phyloP scores from a whole-genome alignment of 2,797 vertebrate species.

The Carcharodon carcharias region DNA sequence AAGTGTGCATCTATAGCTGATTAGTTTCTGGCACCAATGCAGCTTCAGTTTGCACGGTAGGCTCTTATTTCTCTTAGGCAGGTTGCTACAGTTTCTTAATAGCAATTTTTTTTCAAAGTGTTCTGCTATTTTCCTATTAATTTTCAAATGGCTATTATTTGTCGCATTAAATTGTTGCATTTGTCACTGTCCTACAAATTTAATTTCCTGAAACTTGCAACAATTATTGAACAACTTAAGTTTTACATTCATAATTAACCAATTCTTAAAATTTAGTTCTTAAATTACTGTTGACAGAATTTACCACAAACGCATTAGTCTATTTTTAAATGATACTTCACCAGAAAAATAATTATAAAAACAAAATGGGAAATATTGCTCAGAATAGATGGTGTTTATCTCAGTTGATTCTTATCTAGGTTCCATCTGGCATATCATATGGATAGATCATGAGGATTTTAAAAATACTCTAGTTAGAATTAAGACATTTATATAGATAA shows the following conservation, averaged over 20 bases:
- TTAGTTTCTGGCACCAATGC: conserved; percentile 56
- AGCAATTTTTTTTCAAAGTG: conserved; percentile 62
- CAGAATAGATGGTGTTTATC: neutral
- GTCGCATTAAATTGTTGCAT: neutral
- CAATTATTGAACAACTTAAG: neutral
- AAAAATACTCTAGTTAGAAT: conserved; percentile 9
- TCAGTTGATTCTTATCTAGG: conserved; percentile 28
- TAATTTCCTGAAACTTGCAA: neutral
- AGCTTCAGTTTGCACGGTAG: conserved; percentile 65
- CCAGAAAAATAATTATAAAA: conserved; percentile 28
- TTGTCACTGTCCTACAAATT: neutral
- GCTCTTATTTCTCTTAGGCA: conserved; percentile 60
- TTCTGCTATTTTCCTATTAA: conserved; percentile 59
- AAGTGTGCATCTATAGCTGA: neutral
- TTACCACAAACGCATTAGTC: conserved; percentile 1
- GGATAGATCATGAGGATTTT: conserved; percentile 14
- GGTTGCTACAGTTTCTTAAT: conserved; percentile 60
- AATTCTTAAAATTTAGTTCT: neutral
- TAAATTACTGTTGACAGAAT: neutral
- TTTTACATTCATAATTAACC: neutral
- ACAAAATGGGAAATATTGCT: neutral
- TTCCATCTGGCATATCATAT: conserved; percentile 15
- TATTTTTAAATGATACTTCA: conserved; percentile 26
- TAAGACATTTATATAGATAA: neutral
- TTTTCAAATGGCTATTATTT: conserved; percentile 58